A percentile compares a stretch with the other conserved stretches of the same genome.
Conservation (phyloP, 2,113 vertebrate species). For the Piliocolobus tephrosceles region DNA sequence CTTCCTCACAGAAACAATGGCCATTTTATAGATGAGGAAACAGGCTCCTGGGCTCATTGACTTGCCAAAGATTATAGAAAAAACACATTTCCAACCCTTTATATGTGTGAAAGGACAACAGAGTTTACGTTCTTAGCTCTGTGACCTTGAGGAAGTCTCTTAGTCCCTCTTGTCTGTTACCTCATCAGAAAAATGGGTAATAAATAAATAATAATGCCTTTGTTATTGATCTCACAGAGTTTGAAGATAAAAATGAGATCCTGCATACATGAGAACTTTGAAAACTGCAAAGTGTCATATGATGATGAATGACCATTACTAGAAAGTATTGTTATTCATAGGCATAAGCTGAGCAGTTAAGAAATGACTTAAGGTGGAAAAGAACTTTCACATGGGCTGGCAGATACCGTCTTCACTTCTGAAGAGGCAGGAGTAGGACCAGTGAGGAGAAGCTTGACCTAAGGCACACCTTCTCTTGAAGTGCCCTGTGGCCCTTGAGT, state of each 20-base stretch:
- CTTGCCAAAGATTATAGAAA: neutral
- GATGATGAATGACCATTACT: neutral
- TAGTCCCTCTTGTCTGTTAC: neutral
- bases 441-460: neutral
- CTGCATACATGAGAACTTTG: fast-evolving
- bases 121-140: neutral
- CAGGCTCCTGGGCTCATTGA: neutral
- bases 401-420: neutral
- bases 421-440: neutral
- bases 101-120: neutral
- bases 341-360: neutral
- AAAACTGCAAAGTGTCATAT: neutral
- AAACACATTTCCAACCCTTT: neutral
- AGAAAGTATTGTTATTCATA: neutral
- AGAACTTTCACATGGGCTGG: neutral
- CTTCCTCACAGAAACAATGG: neutral
- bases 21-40: neutral
- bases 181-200: neutral
- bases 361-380: neutral
- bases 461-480: neutral
- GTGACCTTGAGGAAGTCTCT: neutral
- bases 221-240: neutral
- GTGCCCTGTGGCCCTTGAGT: neutral
- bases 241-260: neutral
- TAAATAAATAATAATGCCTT: neutral